Percentiles rank a stretch among this genome's conserved stretches.
Conservation (phyloP, 2,113 vertebrate species). For the Cyrtonyx montezumae region DNA sequence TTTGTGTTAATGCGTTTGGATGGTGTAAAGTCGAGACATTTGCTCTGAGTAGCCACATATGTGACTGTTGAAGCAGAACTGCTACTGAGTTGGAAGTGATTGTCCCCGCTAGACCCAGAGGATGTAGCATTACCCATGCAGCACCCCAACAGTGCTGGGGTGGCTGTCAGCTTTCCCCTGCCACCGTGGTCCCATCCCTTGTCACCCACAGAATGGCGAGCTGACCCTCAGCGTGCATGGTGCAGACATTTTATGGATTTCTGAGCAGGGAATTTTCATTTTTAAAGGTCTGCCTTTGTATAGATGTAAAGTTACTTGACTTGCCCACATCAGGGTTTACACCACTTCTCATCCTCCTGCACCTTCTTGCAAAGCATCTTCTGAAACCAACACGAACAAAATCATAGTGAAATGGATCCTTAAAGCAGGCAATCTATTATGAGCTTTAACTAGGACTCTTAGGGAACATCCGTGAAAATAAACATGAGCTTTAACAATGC, state of each 20-base stretch:
- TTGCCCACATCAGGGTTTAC: background rate
- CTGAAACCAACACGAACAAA: rapidly evolving
- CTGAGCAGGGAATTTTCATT: background rate
- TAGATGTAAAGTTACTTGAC: background rate
- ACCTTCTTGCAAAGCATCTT: background rate
- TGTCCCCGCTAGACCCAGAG: too few relatives aligned
- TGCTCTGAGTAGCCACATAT: rapidly evolving
- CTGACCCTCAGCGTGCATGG: background rate
- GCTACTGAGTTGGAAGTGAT: background rate
- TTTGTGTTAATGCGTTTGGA: background rate
- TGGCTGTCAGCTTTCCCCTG: rapidly evolving
- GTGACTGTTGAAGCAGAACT: background rate
- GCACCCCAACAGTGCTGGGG: background rate
- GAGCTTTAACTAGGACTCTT: background rate
- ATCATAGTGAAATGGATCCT: background rate
- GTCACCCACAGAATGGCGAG: rapidly evolving
- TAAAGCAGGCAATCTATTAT: background rate
- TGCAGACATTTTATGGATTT: background rate
- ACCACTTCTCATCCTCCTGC: background rate
- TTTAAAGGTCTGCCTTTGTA: background rate
- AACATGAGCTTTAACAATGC: background rate
- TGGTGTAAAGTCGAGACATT: background rate
- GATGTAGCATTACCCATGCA: rapidly evolving
- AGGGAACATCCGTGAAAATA: background rate
- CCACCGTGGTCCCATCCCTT: rapidly evolving